Base-by-base conservation (phyloP, 2,113 vertebrate species). In the Onychostruthus taczanowskii region DNA sequence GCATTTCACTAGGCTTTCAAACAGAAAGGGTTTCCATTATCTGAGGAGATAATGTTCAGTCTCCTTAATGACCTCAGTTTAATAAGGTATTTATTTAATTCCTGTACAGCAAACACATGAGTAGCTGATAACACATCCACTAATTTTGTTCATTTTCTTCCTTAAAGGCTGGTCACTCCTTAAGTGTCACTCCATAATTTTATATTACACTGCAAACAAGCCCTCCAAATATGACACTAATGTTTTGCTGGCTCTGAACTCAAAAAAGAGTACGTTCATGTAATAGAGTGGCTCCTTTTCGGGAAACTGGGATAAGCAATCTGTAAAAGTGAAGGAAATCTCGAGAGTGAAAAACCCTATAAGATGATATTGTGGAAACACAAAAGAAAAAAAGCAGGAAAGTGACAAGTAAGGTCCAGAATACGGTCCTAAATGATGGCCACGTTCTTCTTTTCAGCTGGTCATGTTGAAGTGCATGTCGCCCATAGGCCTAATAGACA, bases 201-300 rank as follows among this genome's bases (percentile, higher is more conserved):
- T 3, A 10, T 7, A 27, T 26, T 37, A 3, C 6, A 43, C 43
- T 59, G 18, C 41, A 26, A 66, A 63, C 26, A 69, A 55, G 16
- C 39, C 50, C 50, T 66, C 47, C 23, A 63, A 87, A 74, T 17
- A 11, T 1, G 21, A 39, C 55, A 37, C 26, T 46, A 1, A 39
- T 20, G 14, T 46, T 77, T 87, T 58, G 16, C 44, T 50, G 39
- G 20, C 64, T 84, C 50, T 70, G 7, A 80, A 66, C 21, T 41
- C 41, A 31, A 79, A n/a, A 8, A 31, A 9, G 4, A n/a, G 6
- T 4, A 21, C 0, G 0, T n/a, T 49, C 11, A 10, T 4, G 3
- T 44, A 64, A 56, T 8, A 66, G 27, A 37, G 2, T 26, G 26
- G 17, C 26, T 53, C 1, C 0, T 50, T 31, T 62, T 62, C 49